Evolutionary conservation across 2,888 invertebrate genomes (phyloP).

Genomic region (Mayetiola destructor): DNA sequence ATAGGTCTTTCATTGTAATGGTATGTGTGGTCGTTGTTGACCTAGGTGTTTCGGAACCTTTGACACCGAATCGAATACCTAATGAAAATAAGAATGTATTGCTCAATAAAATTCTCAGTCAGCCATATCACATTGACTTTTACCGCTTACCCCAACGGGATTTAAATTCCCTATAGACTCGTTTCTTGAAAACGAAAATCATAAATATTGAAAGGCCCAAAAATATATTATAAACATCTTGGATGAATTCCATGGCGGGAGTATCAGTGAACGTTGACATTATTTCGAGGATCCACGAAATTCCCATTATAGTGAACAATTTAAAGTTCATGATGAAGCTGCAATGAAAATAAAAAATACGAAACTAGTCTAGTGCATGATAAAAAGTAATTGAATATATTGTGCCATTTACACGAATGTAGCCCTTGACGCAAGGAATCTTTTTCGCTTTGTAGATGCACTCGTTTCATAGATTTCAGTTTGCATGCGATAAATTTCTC

Average conservation of each 20-base stretch:
- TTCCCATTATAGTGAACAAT: conserved; percentile 65
- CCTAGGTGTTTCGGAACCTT: too few species aligned
- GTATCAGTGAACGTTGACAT: conserved; percentile 43
- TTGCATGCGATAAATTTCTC: conserved; percentile 55
- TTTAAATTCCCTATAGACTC: conserved; percentile 45
- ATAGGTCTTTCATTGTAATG: too few species aligned
- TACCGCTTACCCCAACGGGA: conserved; percentile 41
- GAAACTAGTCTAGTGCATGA: conserved; percentile 4
- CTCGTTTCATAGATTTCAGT: conserved; percentile 42
- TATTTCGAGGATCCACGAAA: conserved; percentile 56
- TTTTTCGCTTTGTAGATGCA: conserved; percentile 43
- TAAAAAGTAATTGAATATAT: not conserved
- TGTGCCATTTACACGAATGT: not conserved
- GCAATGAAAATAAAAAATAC: conserved; percentile 16
- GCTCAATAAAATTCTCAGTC: too few species aligned
- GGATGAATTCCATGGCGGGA: conserved; percentile 37
- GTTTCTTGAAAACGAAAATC: conserved; percentile 54
- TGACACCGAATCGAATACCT: too few species aligned
- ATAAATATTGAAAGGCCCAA: conserved; percentile 60
- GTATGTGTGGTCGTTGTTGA: too few species aligned
- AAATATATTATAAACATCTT: conserved; percentile 52
- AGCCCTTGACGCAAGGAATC: conserved; percentile 33
- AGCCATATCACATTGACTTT: too few species aligned
- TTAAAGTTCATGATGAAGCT: conserved; percentile 58
- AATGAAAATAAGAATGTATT: too few species aligned